Evolutionary conservation across 2,797 vertebrate genomes (phyloP).

Genomic region (Danio aesculapii): DNA sequence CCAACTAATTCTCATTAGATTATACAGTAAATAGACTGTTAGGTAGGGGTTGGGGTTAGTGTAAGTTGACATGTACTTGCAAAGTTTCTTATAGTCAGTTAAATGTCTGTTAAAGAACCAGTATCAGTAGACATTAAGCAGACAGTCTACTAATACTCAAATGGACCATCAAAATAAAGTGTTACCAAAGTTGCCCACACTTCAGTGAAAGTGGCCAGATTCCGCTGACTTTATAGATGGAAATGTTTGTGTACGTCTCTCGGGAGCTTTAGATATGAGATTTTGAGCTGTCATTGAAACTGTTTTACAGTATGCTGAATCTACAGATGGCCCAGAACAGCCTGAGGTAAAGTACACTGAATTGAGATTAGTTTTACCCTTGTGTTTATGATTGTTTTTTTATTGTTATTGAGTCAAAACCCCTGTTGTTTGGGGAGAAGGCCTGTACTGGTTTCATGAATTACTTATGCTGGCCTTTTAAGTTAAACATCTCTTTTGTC

Average conservation of each 20-base stretch:
- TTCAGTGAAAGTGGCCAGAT: neutral
- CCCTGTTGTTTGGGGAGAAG: neutral
- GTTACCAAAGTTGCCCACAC: slow-evolving; percentile 7
- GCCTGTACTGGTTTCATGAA: too few species aligned
- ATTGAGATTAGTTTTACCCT: slow-evolving; percentile 12
- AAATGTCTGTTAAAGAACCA: too few species aligned
- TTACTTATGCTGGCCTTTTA: too few species aligned
- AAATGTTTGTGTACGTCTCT: neutral
- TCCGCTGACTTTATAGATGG: neutral
- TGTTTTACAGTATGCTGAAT: neutral
- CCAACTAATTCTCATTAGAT: too few species aligned
- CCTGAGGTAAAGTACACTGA: neutral
- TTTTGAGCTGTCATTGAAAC: neutral
- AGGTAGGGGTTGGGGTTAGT: too few species aligned
- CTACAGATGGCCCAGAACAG: neutral
- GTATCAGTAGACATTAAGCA: too few species aligned
- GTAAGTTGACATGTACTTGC: too few species aligned
- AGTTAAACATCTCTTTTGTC: too few species aligned
- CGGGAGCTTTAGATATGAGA: neutral
- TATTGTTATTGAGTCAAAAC: neutral
- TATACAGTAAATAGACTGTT: too few species aligned
- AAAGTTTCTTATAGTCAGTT: too few species aligned
- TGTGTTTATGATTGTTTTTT: neutral
- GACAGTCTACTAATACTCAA: too few species aligned
- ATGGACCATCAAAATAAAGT: too few species aligned